A percentile compares a stretch with the other conserved stretches of the same genome.
These are phyloP conservation scores for Megalurothrips usitatus DNA, from an alignment of 2,888 invertebrate species.

Conservation along the genomic window DNA sequence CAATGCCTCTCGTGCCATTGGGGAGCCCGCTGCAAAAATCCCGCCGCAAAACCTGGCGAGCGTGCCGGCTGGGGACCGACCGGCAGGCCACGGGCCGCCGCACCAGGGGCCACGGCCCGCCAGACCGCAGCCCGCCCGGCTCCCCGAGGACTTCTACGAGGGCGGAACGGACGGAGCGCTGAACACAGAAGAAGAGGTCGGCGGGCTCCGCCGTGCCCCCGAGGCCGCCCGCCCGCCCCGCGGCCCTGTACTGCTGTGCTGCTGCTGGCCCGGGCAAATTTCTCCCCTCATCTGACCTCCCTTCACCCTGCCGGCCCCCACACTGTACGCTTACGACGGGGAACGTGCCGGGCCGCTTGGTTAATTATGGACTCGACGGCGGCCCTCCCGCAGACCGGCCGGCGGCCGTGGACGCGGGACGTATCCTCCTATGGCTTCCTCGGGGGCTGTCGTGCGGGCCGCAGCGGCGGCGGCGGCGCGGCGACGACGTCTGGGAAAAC, in stretches of 20 bases:
- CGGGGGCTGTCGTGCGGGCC: background rate
- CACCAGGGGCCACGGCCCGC: background rate
- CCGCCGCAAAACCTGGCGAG: slow-evolving; percentile 9
- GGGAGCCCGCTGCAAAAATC: slow-evolving; percentile 19
- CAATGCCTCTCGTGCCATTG: slow-evolving; percentile 16
- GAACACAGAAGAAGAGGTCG: no score
- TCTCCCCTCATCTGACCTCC: background rate
- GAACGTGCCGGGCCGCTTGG: background rate
- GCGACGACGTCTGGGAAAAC: no score
- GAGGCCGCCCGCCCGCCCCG: background rate
- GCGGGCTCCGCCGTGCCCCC: background rate
- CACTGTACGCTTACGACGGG: background rate
- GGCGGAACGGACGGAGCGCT: no score
- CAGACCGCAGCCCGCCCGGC: background rate
- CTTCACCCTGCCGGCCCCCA: background rate
- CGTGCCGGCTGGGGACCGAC: background rate
- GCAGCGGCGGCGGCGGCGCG: no score
- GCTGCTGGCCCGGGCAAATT: background rate
- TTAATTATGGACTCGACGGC: background rate
- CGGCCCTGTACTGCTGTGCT: background rate
- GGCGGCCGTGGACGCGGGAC: no score
- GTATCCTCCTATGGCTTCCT: no score
- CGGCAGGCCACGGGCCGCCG: background rate
- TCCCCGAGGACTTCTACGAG: background rate
- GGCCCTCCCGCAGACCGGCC: no score